Evolutionary conservation across 2,797 vertebrate genomes (phyloP).

Genomic region (Poeciliopsis infans): DNA sequence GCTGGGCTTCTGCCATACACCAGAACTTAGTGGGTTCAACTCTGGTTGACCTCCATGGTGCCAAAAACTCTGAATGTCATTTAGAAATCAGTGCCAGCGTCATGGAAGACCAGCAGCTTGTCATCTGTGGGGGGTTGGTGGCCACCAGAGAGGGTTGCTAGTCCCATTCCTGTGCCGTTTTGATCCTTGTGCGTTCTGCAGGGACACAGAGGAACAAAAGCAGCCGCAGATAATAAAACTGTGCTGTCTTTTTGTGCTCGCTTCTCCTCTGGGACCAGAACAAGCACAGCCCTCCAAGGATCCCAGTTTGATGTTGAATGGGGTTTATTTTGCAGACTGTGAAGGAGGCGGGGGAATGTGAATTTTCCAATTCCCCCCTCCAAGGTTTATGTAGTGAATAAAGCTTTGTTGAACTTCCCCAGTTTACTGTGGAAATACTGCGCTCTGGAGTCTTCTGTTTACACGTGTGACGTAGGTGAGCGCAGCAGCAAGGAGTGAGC

Average conservation of each 20-base stretch:
- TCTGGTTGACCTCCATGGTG: conserved; percentile 24
- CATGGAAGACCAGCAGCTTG: conserved; percentile 43
- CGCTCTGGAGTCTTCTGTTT: conserved; percentile 36
- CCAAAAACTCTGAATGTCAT: conserved; percentile 14
- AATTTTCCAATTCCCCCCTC: conserved; percentile 9
- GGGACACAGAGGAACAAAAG: conserved; percentile 1
- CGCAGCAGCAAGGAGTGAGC: conserved; percentile 23
- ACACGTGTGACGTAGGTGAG: conserved; percentile 47
- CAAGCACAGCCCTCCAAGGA: conserved; percentile 34
- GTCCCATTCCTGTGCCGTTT: conserved; percentile 35
- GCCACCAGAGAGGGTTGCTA: conserved; percentile 6
- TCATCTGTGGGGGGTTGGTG: conserved; percentile 40
- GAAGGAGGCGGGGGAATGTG: conserved; percentile 7
- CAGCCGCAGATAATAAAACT: conserved; percentile 22
- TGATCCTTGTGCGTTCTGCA: conserved; percentile 43
- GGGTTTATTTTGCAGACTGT: conserved; percentile 53
- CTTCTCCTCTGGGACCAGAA: conserved; percentile 60
- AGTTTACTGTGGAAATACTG: conserved; percentile 21
- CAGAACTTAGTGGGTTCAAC: conserved; percentile 49
- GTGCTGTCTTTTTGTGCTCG: conserved; percentile 46
- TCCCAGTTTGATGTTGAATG: conserved; percentile 42
- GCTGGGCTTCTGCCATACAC: conserved; percentile 26
- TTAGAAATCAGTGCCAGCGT: conserved; percentile 27
- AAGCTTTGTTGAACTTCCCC: conserved; percentile 60
- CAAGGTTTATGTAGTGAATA: conserved; percentile 53